phyloP scores from a whole-genome alignment of 1,140 invertebrate genomes.

The Leptinotarsa defecta region DNA sequence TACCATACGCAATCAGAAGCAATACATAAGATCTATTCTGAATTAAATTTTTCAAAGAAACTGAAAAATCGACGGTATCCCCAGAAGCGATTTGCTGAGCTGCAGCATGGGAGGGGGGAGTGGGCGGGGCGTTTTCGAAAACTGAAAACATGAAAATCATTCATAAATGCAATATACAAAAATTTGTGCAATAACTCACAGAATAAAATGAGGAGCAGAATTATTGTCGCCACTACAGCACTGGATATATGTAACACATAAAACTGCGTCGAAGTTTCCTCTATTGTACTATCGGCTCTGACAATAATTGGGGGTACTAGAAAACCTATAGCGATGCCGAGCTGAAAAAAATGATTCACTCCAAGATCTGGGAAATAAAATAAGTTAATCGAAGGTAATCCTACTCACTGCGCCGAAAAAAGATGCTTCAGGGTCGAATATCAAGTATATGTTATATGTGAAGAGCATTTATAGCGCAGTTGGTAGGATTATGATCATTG shows the following conservation, averaged over 20 bases:
- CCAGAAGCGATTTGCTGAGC: slow-evolving; percentile 60
- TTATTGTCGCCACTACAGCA: not conserved
- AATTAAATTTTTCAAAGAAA: slow-evolving; percentile 73
- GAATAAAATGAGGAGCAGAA: not conserved
- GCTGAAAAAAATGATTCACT: not conserved
- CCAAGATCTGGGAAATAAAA: no score
- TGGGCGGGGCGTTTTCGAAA: slow-evolving; percentile 77
- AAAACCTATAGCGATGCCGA: not conserved
- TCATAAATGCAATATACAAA: no score
- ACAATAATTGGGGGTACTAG: not conserved
- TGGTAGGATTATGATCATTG: no score
- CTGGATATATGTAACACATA: not conserved
- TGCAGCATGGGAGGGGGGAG: slow-evolving; percentile 79
- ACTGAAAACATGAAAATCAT: slow-evolving; percentile 61
- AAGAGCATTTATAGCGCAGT: no score
- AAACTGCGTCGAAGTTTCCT: not conserved
- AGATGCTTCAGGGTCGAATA: no score
- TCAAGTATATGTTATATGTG: no score
- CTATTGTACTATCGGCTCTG: not conserved
- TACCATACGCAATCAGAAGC: slow-evolving; percentile 83
- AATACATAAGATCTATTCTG: slow-evolving; percentile 81
- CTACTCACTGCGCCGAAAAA: no score
- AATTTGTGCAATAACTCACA: not conserved
- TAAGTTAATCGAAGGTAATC: no score
- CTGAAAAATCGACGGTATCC: slow-evolving; percentile 67